Base-by-base conservation (phyloP, 1,140 invertebrate species). In the Trachymyrmex septentrionalis region DNA sequence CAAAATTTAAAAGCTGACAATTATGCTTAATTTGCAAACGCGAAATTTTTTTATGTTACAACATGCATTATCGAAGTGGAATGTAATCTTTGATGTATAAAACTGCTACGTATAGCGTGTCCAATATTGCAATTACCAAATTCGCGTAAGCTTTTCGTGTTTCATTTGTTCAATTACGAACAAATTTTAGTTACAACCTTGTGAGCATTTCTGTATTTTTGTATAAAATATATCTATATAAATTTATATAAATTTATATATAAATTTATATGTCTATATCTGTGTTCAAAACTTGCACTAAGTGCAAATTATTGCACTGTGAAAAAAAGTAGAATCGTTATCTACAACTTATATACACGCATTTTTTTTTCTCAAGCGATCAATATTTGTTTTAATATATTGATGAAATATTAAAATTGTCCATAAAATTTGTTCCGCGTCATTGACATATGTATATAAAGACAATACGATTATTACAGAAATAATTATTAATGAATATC, bases 11-110 rank as follows among this genome's bases (percentile, higher is more conserved):
- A 12, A 19, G 12, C 3, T 7, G 57, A 9, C 21, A 53, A 24
- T 21, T n/a, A 19, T 34, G 44, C 16, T 55, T 67, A 16, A 81
- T 24, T 38, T 14, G 48, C 12, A 66, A 34, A 66, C 3, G 27
- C 19, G 27, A 71, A 19, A 71, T 27, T 19, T 3, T 3, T 67
- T 6, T 3, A 10, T 19, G 3, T 80, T 19, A 12, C n/a, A 71
- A n/a, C 14, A 44, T n/a, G 14, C 34, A 24, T 72, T 24, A 38
- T 72, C 24, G 19, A 59, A 67, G 14, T 86, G 76, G 85, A 86
- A 86, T 86, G 85, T 53, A 69, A 59, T 61, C 30, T 57, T 38
- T 19, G 44, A 57, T 24, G n/a, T 81, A 81, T 50, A 67, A 78
- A 81, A 81, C 10, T 30, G 6, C 38, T 71, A 61, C 16, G 6